phyloP scores from a whole-genome alignment of 2,113 vertebrate genomes.

The Actinemys pallida region DNA sequence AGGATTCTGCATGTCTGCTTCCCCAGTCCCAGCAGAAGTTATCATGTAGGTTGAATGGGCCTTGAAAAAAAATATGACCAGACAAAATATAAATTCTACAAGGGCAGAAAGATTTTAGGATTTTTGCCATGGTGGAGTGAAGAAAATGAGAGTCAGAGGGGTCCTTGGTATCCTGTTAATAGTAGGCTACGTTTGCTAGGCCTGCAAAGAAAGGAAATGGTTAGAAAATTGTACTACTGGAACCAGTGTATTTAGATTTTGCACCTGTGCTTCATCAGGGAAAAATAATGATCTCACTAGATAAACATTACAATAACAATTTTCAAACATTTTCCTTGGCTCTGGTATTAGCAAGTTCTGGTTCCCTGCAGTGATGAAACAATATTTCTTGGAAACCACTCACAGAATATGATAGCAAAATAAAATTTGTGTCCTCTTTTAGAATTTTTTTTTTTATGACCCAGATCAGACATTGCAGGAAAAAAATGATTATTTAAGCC shows the following conservation, averaged over 20 bases:
- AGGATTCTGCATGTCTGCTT: constrained; percentile 51
- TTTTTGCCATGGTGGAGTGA: background rate
- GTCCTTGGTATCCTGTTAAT: constrained; percentile 29
- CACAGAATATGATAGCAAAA: constrained; percentile 50
- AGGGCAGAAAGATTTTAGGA: background rate
- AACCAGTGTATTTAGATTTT: constrained; percentile 68
- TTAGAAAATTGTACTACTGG: constrained; percentile 60
- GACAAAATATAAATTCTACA: background rate
- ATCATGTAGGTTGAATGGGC: constrained; percentile 33
- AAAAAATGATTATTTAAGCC: constrained; percentile 27
- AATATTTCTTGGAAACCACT: constrained; percentile 75
- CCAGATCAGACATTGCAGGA: constrained; percentile 1
- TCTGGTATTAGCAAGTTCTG: constrained; percentile 47
- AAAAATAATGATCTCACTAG: constrained; percentile 80
- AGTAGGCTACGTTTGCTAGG: constrained; percentile 29
- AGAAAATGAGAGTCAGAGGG: background rate
- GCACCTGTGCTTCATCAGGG: constrained; percentile 82
- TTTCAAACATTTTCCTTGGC: constrained; percentile 81
- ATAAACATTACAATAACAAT: constrained; percentile 80
- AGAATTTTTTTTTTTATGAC: background rate
- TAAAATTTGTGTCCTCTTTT: constrained; percentile 55
- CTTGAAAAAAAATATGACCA: background rate
- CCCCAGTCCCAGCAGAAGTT: constrained; percentile 56
- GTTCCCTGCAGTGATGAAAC: constrained; percentile 76
- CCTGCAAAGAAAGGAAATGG: constrained; percentile 59